These are phyloP conservation scores for Chaetophractus vellerosus DNA, from an alignment of 2,797 vertebrate species.

Conservation along the genomic window DNA sequence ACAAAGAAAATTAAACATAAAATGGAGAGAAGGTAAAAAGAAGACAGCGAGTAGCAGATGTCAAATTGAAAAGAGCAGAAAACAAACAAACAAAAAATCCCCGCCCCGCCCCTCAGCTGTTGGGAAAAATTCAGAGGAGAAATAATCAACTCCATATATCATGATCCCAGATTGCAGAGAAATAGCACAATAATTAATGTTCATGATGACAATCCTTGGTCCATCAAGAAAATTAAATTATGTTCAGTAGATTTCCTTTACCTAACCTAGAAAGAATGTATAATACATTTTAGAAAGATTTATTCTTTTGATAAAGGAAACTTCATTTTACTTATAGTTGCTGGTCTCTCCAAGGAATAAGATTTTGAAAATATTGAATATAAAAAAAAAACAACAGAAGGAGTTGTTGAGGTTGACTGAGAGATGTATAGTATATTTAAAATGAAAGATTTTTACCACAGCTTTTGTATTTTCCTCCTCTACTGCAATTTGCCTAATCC, in stretches of 20 bases:
- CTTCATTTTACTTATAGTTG: constrained; percentile 58
- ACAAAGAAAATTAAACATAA: constrained; percentile 46
- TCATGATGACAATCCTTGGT: constrained; percentile 50
- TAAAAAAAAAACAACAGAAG: background rate
- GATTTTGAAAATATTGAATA: constrained; percentile 33
- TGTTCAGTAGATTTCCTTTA: constrained; percentile 62
- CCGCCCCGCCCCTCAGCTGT: background rate
- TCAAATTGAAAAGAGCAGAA: constrained; percentile 38
- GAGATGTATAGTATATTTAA: background rate
- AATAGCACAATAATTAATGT: constrained; percentile 35
- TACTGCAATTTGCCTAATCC: constrained; percentile 18
- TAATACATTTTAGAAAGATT: constrained; percentile 63
- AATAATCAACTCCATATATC: constrained; percentile 52
- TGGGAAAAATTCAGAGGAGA: constrained; percentile 25
- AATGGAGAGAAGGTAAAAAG: constrained; percentile 12
- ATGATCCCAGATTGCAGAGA: background rate
- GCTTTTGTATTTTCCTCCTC: background rate
- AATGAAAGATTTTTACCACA: constrained; percentile 1
- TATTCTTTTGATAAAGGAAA: constrained; percentile 72
- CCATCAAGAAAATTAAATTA: constrained; percentile 67
- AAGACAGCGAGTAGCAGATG: background rate
- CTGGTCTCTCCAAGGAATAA: constrained; percentile 42
- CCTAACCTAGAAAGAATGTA: constrained; percentile 58
- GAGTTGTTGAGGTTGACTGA: background rate
- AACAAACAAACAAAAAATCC: constrained; percentile 44